These are phyloP conservation scores for Parazoanthus darwini DNA, from an alignment of 92 coral and sea anemone species.

Conservation along the genomic window DNA sequence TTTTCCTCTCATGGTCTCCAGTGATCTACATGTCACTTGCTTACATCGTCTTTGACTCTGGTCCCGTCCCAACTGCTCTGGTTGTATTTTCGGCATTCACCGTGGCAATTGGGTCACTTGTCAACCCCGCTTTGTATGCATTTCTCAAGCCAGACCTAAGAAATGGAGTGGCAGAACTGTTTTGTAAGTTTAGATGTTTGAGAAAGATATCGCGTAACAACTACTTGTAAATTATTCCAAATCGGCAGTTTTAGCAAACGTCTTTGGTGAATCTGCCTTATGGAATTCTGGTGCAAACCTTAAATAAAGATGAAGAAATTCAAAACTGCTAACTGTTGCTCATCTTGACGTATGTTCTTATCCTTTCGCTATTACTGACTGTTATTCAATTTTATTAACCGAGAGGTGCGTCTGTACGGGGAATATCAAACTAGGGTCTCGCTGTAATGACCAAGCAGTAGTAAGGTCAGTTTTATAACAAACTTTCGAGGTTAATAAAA, in stretches of 20 bases:
- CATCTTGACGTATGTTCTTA: too few relatives aligned
- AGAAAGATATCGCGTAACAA: not conserved
- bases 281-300: not conserved
- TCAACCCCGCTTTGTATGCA: slow-evolving; percentile 27
- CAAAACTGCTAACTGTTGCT: too few relatives aligned
- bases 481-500: too few relatives aligned
- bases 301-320: too few relatives aligned
- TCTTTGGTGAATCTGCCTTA: not conserved
- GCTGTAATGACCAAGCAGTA: too few relatives aligned
- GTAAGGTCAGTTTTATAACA: too few relatives aligned
- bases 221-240: not conserved
- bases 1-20: slow-evolving; percentile 41
- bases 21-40: slow-evolving; percentile 33
- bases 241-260: not conserved
- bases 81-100: slow-evolving; percentile 39
- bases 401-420: too few relatives aligned
- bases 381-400: too few relatives aligned
- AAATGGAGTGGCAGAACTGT: not conserved
- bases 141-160: slow-evolving; percentile 34
- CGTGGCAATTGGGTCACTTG: slow-evolving; percentile 16
- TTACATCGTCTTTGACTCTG: not conserved
- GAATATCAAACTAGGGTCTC: too few relatives aligned
- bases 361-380: too few relatives aligned
- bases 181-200: not conserved
- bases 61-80: not conserved